These are phyloP conservation scores for Ictalurus punctatus DNA, from an alignment of 2,113 vertebrate genomes.

Conservation along the genomic window DNA sequence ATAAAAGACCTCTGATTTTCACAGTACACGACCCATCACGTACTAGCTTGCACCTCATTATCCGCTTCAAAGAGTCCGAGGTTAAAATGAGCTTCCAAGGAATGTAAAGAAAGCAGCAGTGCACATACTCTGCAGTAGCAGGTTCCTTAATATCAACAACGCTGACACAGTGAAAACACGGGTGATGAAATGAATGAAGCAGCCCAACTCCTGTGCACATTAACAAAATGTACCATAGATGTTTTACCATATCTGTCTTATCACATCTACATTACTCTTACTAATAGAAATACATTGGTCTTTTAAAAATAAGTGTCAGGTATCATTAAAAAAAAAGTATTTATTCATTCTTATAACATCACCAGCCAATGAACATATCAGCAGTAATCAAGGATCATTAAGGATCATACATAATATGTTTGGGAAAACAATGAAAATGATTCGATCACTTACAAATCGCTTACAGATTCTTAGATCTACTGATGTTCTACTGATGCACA, in stretches of 20 bases:
- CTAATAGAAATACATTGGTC: background rate
- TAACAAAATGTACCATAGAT: background rate
- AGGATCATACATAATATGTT: background rate
- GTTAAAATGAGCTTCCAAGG: conserved; percentile 33
- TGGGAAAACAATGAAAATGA: background rate
- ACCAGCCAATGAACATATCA: background rate
- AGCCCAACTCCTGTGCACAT: background rate
- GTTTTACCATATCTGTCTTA: background rate
- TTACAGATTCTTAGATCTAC: background rate
- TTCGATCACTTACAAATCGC: background rate
- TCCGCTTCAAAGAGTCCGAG: conserved; percentile 20
- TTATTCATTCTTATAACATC: conserved; percentile 15
- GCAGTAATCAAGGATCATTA: background rate
- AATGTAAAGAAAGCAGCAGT: background rate
- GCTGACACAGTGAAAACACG: background rate
- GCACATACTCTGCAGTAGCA: background rate
- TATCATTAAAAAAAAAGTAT: background rate
- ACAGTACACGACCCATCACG: background rate
- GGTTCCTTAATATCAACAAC: background rate
- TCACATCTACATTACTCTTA: background rate
- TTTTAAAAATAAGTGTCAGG: background rate
- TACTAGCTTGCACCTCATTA: conserved; percentile 25
- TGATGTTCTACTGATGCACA: background rate
- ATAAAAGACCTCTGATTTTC: background rate
- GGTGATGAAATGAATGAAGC: background rate